Evolutionary conservation across 2,113 vertebrate species (phyloP).

Genomic region (Phylloscopus trochilus): DNA sequence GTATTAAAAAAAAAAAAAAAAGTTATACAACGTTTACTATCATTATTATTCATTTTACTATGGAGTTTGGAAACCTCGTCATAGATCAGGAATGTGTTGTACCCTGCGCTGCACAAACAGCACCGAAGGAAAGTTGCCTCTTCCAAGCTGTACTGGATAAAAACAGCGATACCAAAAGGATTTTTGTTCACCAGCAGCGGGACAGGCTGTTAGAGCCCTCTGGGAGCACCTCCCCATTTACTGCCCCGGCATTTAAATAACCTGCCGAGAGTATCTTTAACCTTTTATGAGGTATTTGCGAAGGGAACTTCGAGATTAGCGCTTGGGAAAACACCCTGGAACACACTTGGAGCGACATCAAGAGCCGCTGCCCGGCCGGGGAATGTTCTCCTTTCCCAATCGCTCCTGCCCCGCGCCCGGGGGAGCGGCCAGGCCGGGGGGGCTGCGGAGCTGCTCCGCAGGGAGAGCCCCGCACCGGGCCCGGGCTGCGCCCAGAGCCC

Average conservation of each 20-base stretch:
- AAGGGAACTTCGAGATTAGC: background rate
- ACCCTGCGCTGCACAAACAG: slow-evolving; percentile 6
- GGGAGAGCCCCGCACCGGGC: background rate
- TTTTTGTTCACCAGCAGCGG: background rate
- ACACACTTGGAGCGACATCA: background rate
- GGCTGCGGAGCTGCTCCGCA: accelerated
- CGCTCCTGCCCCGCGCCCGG: accelerated
- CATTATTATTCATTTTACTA: slow-evolving; percentile 38
- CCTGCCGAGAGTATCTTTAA: accelerated
- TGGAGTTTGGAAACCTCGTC: slow-evolving; percentile 10
- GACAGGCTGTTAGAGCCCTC: background rate
- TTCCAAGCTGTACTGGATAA: background rate
- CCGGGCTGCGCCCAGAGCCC: background rate
- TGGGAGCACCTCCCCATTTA: background rate
- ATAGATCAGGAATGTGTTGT: slow-evolving; percentile 40
- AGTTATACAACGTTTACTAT: slow-evolving; percentile 9
- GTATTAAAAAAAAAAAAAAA: background rate
- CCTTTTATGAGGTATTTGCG: background rate
- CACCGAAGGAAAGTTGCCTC: background rate
- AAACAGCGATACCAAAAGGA: accelerated
- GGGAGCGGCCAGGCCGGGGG: no score
- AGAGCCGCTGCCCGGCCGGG: background rate
- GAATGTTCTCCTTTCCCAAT: background rate
- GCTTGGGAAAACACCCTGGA: background rate
- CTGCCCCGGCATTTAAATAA: background rate